These are phyloP conservation scores for Gadus macrocephalus DNA, from an alignment of 2,113 vertebrate genomes.

Conservation along the genomic window DNA sequence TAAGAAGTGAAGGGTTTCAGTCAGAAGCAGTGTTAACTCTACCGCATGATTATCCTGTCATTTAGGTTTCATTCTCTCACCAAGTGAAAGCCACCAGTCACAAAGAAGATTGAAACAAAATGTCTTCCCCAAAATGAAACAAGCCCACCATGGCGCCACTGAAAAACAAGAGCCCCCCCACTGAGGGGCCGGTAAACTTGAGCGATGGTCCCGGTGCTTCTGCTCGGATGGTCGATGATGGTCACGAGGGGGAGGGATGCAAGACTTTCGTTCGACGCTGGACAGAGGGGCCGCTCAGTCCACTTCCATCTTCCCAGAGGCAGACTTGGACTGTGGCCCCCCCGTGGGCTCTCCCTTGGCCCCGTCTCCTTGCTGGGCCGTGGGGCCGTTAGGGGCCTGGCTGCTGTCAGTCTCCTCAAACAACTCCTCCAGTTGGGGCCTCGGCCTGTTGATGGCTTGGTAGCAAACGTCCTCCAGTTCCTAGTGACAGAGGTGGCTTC, in stretches of 20 bases:
- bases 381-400: constrained; percentile 77
- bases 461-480: constrained; percentile 86
- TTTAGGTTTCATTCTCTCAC: constrained; percentile 47
- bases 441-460: constrained; percentile 82
- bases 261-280: constrained; percentile 9
- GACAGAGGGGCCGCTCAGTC: constrained; percentile 72
- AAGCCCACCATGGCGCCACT: constrained; percentile 31
- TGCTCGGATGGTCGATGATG: constrained; percentile 34
- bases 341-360: constrained; percentile 70
- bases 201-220: constrained; percentile 48
- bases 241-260: constrained; percentile 39
- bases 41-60: constrained; percentile 45
- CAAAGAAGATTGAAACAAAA: constrained; percentile 41
- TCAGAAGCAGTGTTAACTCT: constrained; percentile 49
- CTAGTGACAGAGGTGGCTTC: constrained; percentile 51
- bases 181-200: constrained; percentile 43
- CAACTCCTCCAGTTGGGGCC: constrained; percentile 78
- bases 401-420: constrained; percentile 72
- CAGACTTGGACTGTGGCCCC: constrained; percentile 75
- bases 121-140: constrained; percentile 22
- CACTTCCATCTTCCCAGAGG: constrained; percentile 87
- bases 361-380: constrained; percentile 76
- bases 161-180: constrained; percentile 43
- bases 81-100: constrained; percentile 46
- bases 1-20: constrained; percentile 36